Evolutionary conservation across 2,797 vertebrate genomes (phyloP), one percentile per base, ranked within the genome.

Genomic region (Eleutherodactylus coqui): DNA sequence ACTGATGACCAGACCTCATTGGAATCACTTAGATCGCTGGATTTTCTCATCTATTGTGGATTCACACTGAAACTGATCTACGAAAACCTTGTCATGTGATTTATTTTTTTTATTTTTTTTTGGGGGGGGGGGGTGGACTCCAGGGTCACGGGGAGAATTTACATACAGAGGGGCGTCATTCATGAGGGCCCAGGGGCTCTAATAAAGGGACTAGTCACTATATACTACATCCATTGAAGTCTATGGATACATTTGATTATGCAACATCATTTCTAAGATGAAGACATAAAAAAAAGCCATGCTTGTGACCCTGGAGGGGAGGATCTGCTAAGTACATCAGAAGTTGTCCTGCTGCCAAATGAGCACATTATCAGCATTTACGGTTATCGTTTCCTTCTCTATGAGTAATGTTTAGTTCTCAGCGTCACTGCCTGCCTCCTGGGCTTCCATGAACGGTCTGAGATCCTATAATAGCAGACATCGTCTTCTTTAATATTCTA

Each of bases 381-480:
- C 69, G 73, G 58, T 60, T 60, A 73, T 75, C 51, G 27, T 73
- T 83, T 45, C 41, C 81, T 53, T 45, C 36, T 77, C 58, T 84
- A 16, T 53, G 45, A 84, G 75, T 78, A 53, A 77, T 84, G 58
- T 67, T 76, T 76, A 36, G 43, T 84, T 69, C 41, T 51, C 60
- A 36, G 58, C 45, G 69, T 77, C 32, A 17, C 83, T 67, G 83
- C 83, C 83, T 67, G 83, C 83, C 83, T 67, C 83, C 73, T 51
- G 82, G 72, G 82, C 67, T 84, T 84, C 76, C 82, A 76, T 84
- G 76, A 84, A 84, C 55, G 24, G 72, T 27, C 72, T 75, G 55
- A 73, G 69, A 58, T 83, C 36, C 43, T 75, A 29, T 83, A 75
- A 83, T 75, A 75, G 43, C 55, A 75, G 82, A 76, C 70, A 76